Base-by-base conservation (phyloP, 2,797 vertebrate species). In the Pseudomugil gertrudae region DNA sequence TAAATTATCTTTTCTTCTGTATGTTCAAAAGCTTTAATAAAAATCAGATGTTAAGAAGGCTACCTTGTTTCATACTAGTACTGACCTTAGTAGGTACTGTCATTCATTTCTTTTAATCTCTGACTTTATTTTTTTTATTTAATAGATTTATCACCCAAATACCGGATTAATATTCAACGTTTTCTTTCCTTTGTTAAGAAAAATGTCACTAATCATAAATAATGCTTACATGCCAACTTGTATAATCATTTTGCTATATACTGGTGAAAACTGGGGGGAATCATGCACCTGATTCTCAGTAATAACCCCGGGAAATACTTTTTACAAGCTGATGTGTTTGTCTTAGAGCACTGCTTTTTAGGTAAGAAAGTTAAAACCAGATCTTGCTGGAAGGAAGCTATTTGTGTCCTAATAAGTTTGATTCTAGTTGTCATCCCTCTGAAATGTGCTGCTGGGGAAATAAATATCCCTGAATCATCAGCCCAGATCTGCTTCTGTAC, bases 371-470 rank as follows among this genome's bases (percentile, higher is more conserved):
- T 62, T 53, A 58, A 27, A 67, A 51, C 63, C 68, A 52, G 36
- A 43, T 74, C 38, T 74, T 59, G 52, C 67, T 61, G 24, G 32
- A 50, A 66, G 59, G 23, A 45, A 29, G 62, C 58, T 48, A 78
- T 43, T 72, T 69, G 63, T 79, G 74, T 74, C 77, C 55, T 56
- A 66, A 64, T 76, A 78, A 63, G 62, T 76, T 70, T 67, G 60
- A 48, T 71, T 81, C 57, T 48, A 66, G 51, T 63, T 78, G 66
- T 80, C 64, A 74, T 65, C 43, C 57, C 55, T 72, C 10, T 50
- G 27, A 40, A 36, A 19, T 58, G 29, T 32, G 54, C 53, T 64
- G 53, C 43, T 32, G 66, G 77, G 53, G 56, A 63, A 66, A 48
- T 36, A 77, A 70, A 61, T 53, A 45, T 47, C 56, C 64, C 60